These are phyloP conservation scores for Ophioderma brevispina DNA, from an alignment of 35 echinoderm and acorn worm species.

Conservation along the genomic window DNA sequence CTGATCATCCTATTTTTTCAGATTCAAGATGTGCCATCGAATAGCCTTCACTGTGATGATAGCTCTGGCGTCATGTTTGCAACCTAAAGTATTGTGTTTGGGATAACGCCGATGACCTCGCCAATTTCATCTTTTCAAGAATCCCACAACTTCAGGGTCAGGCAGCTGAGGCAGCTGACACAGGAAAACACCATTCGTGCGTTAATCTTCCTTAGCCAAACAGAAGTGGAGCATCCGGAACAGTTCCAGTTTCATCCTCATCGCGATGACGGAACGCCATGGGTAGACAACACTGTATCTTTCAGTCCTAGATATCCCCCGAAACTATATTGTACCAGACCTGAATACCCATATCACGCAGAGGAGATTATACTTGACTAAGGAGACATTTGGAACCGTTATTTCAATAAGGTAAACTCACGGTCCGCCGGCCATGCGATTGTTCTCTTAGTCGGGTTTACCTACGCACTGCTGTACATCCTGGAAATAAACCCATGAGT, in stretches of 20 bases:
- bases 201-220: conserved; percentile 1
- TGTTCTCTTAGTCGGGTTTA: neutral
- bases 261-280: conserved; percentile 13
- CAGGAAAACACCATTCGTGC: too few species aligned
- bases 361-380: neutral
- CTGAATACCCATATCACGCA: neutral
- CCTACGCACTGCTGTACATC: neutral
- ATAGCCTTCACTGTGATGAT: neutral
- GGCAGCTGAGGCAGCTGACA: neutral
- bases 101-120: neutral
- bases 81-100: conserved; percentile 2
- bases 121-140: neutral
- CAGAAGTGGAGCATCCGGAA: neutral
- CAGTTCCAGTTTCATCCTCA: conserved; percentile 15
- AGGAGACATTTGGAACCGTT: neutral
- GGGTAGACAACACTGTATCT: neutral
- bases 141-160: conserved; percentile 4
- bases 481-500: neutral
- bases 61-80: neutral
- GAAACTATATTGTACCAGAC: conserved; percentile 21
- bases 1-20: neutral
- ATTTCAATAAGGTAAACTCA: neutral
- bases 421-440: conserved; percentile 2
- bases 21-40: conserved; percentile 6
- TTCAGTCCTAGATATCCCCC: neutral